phyloP scores from a whole-genome alignment of 2,797 vertebrate genomes.

The Tinamus major region DNA sequence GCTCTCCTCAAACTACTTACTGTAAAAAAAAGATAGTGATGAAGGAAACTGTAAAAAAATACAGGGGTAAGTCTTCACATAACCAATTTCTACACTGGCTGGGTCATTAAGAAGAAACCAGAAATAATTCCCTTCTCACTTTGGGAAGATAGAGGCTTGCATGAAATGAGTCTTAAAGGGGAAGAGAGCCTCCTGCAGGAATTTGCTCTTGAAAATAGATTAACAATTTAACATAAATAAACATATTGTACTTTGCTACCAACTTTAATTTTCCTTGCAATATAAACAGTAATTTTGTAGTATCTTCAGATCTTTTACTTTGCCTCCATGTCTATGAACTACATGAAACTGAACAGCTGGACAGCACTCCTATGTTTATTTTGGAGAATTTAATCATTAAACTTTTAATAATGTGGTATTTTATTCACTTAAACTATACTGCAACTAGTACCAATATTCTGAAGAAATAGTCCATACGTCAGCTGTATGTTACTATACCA shows the following conservation, averaged over 20 bases:
- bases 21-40: neutral
- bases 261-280: neutral
- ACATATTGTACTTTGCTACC: neutral
- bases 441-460: neutral
- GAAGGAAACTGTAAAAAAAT: neutral
- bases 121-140: neutral
- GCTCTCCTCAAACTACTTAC: neutral
- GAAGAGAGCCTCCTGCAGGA: neutral
- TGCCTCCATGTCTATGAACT: neutral
- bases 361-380: neutral
- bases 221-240: conserved; percentile 8
- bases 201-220: neutral
- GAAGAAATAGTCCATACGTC: neutral
- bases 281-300: neutral
- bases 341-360: neutral
- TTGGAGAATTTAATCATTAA: neutral
- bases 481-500: neutral
- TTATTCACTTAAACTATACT: neutral
- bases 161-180: neutral
- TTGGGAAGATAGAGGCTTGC: neutral
- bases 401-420: neutral
- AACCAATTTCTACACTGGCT: neutral
- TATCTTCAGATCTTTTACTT: neutral
- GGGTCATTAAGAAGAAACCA: neutral
- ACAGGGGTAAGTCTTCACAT: neutral